Conservation (phyloP, 2,888 invertebrate species). For the Andrena camellia region DNA sequence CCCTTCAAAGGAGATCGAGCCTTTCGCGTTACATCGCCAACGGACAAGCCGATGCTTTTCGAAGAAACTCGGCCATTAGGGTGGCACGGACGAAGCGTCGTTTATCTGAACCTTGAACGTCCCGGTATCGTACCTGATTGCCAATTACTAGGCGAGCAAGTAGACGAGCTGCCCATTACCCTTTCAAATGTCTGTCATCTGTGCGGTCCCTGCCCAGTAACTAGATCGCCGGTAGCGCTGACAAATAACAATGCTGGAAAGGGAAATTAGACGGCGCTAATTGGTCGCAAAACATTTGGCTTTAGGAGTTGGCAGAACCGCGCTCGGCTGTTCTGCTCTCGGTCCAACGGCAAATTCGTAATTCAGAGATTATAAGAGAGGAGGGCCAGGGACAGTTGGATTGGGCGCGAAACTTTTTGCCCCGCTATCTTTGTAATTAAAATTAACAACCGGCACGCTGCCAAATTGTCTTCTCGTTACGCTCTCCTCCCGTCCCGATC, state of each 20-base stretch:
- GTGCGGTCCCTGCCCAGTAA: too few relatives aligned
- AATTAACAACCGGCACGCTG: slow-evolving; percentile 83
- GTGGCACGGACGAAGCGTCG: neutral
- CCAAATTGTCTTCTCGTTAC: slow-evolving; percentile 84
- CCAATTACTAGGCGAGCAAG: too few relatives aligned
- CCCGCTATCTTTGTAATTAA: slow-evolving; percentile 83
- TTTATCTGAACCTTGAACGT: neutral
- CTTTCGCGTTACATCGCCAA: slow-evolving; percentile 32
- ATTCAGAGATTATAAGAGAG: slow-evolving; percentile 52
- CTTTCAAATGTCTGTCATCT: too few relatives aligned
- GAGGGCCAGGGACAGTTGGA: slow-evolving; percentile 4
- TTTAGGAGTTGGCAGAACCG: slow-evolving; percentile 47
- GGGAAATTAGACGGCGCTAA: slow-evolving; percentile 35
- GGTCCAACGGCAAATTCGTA: slow-evolving; percentile 51
- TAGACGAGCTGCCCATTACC: too few relatives aligned
- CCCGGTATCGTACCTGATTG: neutral
- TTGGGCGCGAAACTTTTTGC: slow-evolving; percentile 67
- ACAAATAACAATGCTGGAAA: neutral
- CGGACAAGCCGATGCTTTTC: slow-evolving; percentile 18
- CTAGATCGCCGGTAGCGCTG: neutral
- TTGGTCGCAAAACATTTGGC: slow-evolving; percentile 53
- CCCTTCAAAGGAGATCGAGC: slow-evolving; percentile 52
- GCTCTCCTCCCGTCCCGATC: slow-evolving; percentile 65
- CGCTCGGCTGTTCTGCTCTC: slow-evolving; percentile 7
- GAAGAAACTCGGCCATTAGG: slow-evolving; percentile 17